Evolutionary conservation across 2,113 vertebrate species (phyloP).

Genomic region (Chauna torquata): DNA sequence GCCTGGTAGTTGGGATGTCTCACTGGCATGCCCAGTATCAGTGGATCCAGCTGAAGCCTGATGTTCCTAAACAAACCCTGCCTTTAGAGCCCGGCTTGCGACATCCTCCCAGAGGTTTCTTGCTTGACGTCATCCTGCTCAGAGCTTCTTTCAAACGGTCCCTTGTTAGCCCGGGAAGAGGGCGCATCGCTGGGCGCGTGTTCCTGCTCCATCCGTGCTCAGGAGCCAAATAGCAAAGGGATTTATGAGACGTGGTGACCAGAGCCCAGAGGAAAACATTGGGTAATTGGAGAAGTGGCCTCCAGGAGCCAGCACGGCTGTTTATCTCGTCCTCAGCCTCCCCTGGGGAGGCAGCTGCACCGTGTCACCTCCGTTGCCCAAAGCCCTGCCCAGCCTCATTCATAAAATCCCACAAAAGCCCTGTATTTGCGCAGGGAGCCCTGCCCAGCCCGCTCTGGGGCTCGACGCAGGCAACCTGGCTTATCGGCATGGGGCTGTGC

Average conservation of each 20-base stretch:
- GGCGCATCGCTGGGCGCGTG: neutral
- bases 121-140: neutral
- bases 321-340: neutral
- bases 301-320: constrained; percentile 24
- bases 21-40: neutral
- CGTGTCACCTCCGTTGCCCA: neutral
- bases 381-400: constrained; percentile 28
- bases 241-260: constrained; percentile 66
- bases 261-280: constrained; percentile 70
- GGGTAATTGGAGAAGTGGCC: constrained; percentile 49
- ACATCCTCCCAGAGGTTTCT: neutral
- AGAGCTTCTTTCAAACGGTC: constrained; percentile 46
- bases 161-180: constrained; percentile 45
- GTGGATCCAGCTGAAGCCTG: neutral
- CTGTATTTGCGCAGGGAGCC: neutral
- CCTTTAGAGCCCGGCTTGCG: constrained; percentile 7
- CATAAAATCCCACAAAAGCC: constrained; percentile 1
- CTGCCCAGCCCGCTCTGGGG: neutral
- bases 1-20: neutral
- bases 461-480: neutral
- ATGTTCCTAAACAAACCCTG: constrained; percentile 4
- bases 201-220: neutral
- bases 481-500: neutral
- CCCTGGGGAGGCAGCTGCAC: constrained; percentile 34
- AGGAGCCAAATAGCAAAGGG: constrained; percentile 4